Evolutionary conservation across 2,113 vertebrate genomes (phyloP).

Genomic region (Rhinogobius similis): DNA sequence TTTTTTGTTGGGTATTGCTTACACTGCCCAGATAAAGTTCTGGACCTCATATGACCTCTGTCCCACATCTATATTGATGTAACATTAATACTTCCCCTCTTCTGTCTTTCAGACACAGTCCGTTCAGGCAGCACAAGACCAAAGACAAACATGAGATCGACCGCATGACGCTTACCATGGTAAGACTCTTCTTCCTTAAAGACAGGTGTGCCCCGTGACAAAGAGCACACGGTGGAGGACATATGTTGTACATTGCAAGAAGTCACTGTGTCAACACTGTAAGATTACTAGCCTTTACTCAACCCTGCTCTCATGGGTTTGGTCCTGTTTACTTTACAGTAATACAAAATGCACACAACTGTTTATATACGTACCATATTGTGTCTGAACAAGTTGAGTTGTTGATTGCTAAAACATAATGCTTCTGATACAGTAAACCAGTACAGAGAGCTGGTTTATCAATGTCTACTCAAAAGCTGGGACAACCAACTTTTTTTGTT

Average conservation of each 20-base stretch:
- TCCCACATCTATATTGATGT: not conserved
- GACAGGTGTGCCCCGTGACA: not conserved
- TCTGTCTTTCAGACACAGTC: slow-evolving; percentile 87
- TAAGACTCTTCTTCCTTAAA: slow-evolving; percentile 71
- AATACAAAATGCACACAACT: slow-evolving; percentile 33
- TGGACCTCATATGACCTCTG: not conserved
- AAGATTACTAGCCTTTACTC: slow-evolving; percentile 11
- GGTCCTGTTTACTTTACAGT: slow-evolving; percentile 28
- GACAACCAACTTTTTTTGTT: not conserved
- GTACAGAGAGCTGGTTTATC: no score
- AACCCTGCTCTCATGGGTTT: slow-evolving; percentile 16
- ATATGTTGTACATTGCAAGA: not conserved
- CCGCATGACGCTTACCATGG: slow-evolving; percentile 98
- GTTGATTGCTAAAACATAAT: not conserved
- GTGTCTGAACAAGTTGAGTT: not conserved
- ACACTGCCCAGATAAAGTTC: not conserved
- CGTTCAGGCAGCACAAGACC: slow-evolving; percentile 99
- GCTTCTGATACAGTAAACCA: not conserved
- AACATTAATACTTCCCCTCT: not conserved
- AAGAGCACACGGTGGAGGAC: not conserved
- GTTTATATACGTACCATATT: not conserved
- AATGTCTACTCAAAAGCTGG: not conserved
- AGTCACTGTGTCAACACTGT: slow-evolving; percentile 22
- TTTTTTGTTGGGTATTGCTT: not conserved
- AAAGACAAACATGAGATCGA: slow-evolving; percentile 99